phyloP scores from a whole-genome alignment of 2,888 invertebrate species.

The Odontothrips loti region DNA sequence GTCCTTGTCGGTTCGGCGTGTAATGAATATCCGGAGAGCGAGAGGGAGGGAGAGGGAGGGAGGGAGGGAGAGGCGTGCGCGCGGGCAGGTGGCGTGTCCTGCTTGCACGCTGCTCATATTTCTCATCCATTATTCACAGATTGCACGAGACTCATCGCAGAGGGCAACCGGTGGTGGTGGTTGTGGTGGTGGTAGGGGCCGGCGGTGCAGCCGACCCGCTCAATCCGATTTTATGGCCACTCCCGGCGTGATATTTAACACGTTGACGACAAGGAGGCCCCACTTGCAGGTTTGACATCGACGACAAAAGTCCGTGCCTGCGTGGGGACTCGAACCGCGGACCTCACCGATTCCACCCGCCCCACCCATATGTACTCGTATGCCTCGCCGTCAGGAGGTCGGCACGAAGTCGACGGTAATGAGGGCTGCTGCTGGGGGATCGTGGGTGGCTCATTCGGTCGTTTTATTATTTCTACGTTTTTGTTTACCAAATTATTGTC shows the following conservation, averaged over 20 bases:
- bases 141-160: background rate
- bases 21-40: background rate
- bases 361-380: background rate
- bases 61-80: background rate
- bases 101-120: background rate
- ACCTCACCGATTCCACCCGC: background rate
- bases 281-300: too few species aligned
- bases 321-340: too few species aligned
- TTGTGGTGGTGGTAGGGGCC: too few species aligned
- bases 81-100: background rate
- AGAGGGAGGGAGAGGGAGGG: background rate
- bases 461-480: background rate
- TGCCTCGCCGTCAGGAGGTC: background rate
- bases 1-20: too few species aligned
- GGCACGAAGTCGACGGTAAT: too few species aligned
- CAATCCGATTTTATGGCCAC: too few species aligned
- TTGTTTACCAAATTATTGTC: slow-evolving; percentile 11
- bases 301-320: too few species aligned
- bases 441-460: background rate
- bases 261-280: too few species aligned
- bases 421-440: background rate
- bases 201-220: too few species aligned
- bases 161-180: too few species aligned
- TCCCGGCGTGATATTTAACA: too few species aligned
- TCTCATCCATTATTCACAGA: slow-evolving; percentile 11